phyloP scores from a whole-genome alignment of 2,797 vertebrate genomes.

The Catamblyrhynchus diadema region DNA sequence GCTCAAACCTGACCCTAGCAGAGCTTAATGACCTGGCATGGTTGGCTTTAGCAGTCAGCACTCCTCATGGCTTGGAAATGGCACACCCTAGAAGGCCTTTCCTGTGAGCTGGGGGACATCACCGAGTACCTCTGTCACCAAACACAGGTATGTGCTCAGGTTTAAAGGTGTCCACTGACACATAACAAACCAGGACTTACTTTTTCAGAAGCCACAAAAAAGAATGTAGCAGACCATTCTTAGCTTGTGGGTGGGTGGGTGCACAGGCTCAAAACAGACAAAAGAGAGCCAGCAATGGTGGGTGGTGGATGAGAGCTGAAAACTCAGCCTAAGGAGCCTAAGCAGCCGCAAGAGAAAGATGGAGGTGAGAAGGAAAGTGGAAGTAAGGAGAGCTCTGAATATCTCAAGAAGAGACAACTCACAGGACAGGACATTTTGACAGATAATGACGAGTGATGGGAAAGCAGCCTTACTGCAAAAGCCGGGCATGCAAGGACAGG shows the following conservation, averaged over 20 bases:
- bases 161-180: neutral
- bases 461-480: neutral
- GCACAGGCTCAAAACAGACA: neutral
- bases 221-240: neutral
- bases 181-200: neutral
- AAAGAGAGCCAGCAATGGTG: neutral
- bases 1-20: neutral
- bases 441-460: neutral
- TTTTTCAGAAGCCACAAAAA: neutral
- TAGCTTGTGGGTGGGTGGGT: neutral
- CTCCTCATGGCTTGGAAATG: neutral
- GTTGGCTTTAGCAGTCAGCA: neutral
- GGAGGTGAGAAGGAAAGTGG: neutral
- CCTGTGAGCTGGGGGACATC: neutral
- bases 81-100: neutral
- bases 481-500: neutral
- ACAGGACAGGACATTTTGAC: neutral
- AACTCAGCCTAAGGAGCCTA: neutral
- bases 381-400: neutral
- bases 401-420: rapidly evolving
- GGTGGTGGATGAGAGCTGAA: neutral
- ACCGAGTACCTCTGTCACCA: rapidly evolving
- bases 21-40: rapidly evolving
- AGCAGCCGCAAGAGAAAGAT: neutral
- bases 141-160: rapidly evolving